These are phyloP conservation scores for Sylvilagus floridanus DNA, from an alignment of 2,797 vertebrate species.

Conservation along the genomic window DNA sequence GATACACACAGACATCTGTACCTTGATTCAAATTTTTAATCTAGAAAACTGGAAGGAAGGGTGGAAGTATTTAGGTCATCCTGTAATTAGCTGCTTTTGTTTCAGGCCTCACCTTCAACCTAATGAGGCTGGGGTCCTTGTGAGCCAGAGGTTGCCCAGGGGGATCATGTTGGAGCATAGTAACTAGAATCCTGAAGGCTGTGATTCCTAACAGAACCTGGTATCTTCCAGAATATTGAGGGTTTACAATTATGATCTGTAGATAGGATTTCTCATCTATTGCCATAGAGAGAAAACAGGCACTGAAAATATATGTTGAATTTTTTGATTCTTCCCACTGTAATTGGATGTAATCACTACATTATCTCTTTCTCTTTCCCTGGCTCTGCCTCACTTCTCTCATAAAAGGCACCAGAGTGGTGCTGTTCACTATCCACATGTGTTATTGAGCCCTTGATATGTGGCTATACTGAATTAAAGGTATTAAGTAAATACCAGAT, in stretches of 20 bases:
- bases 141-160: background rate
- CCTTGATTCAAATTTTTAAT: slow-evolving; percentile 66
- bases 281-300: background rate
- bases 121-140: background rate
- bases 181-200: background rate
- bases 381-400: background rate
- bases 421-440: background rate
- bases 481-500: background rate
- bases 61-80: slow-evolving; percentile 4
- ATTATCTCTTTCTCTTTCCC: background rate
- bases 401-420: background rate
- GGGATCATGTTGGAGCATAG: background rate
- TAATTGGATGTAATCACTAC: background rate
- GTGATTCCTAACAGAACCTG: background rate
- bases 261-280: slow-evolving; percentile 37
- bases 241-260: background rate
- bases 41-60: slow-evolving; percentile 46
- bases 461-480: background rate
- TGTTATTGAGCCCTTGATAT: background rate
- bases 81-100: slow-evolving; percentile 37
- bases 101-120: background rate
- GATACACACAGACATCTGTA: background rate
- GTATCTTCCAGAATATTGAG: background rate
- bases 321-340: slow-evolving; percentile 6
- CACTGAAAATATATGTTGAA: background rate